Evolutionary conservation across 2,888 invertebrate genomes (phyloP), one percentile per base, ranked within the genome.

Genomic region (Malthinus flaveolus): DNA sequence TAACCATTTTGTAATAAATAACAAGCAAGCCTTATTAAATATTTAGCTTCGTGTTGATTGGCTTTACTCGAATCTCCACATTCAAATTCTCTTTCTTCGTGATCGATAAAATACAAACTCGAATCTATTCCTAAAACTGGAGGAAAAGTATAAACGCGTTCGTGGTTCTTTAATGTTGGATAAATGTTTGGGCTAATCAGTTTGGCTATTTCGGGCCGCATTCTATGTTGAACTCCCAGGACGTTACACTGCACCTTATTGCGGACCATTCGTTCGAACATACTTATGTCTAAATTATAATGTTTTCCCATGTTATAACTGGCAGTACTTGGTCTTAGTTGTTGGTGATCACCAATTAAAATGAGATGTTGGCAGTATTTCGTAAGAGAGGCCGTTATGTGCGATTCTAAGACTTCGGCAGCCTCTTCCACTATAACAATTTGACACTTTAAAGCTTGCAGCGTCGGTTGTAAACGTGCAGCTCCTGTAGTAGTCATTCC

Each of bases 381-480:
- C 0, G 90, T 89, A 11, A 95, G 78, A 0, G 91, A 86, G 0
- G 90, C 87, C 0, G 93, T 79, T n/a, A 93, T 85, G 72, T 95
- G 94, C 0, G 90, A 84, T 73, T 95, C 95, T 32, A 93, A 76
- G 0, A 94, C 90, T 79, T 94, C 93, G 0, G 93, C 94, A 0
- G 94, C 94, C 79, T 95, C 95, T 75, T 95, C 95, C 1, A 95
- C 89, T 11, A 91, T 83, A 0, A 90, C 89, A 67, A 91, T 86
- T 59, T 85, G 84, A 2, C 86, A 84, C 55, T 81, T 78, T 3
- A 91, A 74, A 42, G 82, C 78, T 48, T 83, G 80, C 59, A 93
- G 78, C 3, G 89, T 78, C 1, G 82, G 79, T 64, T 86, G 85
- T 11, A 86, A 77, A 52, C 87, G 81, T 0, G 92, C 91, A 0